phyloP scores from a whole-genome alignment of 1,140 invertebrate genomes.

The Bemisia tabaci region DNA sequence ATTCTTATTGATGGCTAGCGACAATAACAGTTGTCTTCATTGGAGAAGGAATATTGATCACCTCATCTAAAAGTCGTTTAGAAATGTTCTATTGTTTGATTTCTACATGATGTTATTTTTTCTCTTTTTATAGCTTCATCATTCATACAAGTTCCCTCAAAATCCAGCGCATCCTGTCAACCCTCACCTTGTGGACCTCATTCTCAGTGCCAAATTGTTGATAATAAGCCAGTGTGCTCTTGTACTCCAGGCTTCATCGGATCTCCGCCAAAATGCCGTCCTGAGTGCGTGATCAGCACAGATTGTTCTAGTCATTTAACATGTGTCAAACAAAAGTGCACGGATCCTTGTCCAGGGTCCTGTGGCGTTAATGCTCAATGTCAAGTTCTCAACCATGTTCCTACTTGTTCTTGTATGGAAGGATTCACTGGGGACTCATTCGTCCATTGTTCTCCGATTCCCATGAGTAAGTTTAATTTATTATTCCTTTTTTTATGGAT shows the following conservation, averaged over 20 bases:
- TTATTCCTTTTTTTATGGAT: too few species aligned
- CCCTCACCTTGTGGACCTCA: conserved; percentile 41
- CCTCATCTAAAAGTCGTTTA: too few species aligned
- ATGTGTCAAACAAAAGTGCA: conserved; percentile 32
- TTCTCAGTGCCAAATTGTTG: conserved; percentile 35
- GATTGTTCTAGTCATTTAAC: conserved; percentile 31
- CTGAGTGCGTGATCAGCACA: conserved; percentile 33
- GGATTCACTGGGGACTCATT: conserved; percentile 40
- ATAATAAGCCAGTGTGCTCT: conserved; percentile 29
- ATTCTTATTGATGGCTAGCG: too few species aligned
- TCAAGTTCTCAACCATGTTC: conserved; percentile 35
- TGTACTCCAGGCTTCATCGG: conserved; percentile 33
- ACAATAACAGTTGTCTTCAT: too few species aligned
- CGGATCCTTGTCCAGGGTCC: conserved; percentile 31
- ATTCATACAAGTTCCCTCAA: conserved; percentile 18
- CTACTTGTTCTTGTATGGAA: conserved; percentile 33
- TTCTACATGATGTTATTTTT: too few species aligned
- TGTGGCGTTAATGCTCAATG: conserved; percentile 36
- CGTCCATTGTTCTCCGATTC: conserved; percentile 29
- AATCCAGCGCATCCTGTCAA: conserved; percentile 29
- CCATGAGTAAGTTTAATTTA: conserved; percentile 31
- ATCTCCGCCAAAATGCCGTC: conserved; percentile 34
- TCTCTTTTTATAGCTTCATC: conserved; percentile 13
- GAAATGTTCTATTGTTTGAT: too few species aligned
- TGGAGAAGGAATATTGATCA: too few species aligned